Conservation (phyloP, 2,113 vertebrate genomes). For the Odontesthes bonariensis region DNA sequence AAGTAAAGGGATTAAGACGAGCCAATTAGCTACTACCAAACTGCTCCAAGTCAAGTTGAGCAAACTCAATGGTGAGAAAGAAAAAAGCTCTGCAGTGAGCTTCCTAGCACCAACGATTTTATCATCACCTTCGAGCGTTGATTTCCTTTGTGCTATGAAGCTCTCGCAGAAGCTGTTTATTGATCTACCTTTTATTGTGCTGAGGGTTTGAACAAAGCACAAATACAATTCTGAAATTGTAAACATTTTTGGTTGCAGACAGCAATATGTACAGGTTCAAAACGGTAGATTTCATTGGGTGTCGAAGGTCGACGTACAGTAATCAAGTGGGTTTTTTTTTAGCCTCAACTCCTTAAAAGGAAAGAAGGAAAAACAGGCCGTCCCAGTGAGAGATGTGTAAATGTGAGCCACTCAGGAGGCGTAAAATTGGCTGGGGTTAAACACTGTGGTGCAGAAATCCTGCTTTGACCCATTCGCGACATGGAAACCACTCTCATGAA, state of each 20-base stretch:
- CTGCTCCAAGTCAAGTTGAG: slow-evolving; percentile 53
- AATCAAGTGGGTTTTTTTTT: slow-evolving; percentile 9
- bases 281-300: slow-evolving; percentile 27
- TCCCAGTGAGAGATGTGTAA: slow-evolving; percentile 37
- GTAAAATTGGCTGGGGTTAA: slow-evolving; percentile 51
- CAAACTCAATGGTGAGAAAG: slow-evolving; percentile 20
- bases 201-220: slow-evolving; percentile 79
- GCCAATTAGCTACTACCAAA: slow-evolving; percentile 46
- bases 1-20: slow-evolving; percentile 52
- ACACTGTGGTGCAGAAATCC: slow-evolving; percentile 74
- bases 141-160: slow-evolving; percentile 47
- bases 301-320: slow-evolving; percentile 14
- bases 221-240: slow-evolving; percentile 71
- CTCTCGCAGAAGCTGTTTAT: slow-evolving; percentile 32
- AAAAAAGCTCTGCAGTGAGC: slow-evolving; percentile 35
- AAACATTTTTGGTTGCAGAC: slow-evolving; percentile 66
- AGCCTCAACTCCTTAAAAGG: slow-evolving; percentile 24
- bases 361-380: slow-evolving; percentile 17
- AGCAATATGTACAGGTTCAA: slow-evolving; percentile 72
- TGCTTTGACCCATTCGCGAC: slow-evolving; percentile 60
- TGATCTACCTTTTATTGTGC: slow-evolving; percentile 63
- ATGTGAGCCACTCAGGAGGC: slow-evolving; percentile 53
- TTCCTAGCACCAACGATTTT: slow-evolving; percentile 40
- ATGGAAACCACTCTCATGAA: slow-evolving; percentile 61
- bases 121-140: slow-evolving; percentile 37